A percentile compares a stretch with the other conserved stretches of the same genome.
Conservation (phyloP, 2,888 invertebrate genomes). For the Ochropleura leucogaster region DNA sequence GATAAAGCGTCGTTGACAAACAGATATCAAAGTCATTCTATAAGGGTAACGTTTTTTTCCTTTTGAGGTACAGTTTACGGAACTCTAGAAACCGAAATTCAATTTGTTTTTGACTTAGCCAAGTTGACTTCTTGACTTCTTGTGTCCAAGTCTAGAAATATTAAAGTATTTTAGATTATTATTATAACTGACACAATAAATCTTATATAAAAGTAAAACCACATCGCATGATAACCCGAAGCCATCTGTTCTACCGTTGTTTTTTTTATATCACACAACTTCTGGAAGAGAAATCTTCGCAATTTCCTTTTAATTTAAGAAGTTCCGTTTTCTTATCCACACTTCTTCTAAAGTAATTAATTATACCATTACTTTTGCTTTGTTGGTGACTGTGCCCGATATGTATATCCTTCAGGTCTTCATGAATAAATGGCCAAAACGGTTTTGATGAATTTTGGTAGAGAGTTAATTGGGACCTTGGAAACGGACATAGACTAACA, state of each 20-base stretch:
- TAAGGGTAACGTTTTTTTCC: too few species aligned
- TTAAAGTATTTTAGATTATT: background rate
- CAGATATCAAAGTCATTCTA: too few species aligned
- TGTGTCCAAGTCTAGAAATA: background rate
- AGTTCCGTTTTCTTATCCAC: background rate
- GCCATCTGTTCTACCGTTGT: background rate
- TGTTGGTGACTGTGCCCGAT: background rate
- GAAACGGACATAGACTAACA: too few species aligned
- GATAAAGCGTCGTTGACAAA: too few species aligned
- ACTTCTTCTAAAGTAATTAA: background rate
- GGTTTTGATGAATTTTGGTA: too few species aligned
- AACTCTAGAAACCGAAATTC: too few species aligned
- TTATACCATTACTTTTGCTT: background rate
- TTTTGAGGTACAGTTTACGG: too few species aligned
- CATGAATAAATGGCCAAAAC: too few species aligned
- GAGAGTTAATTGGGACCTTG: too few species aligned
- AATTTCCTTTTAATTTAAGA: slow-evolving; percentile 35
- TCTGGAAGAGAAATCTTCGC: background rate
- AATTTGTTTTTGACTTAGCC: too few species aligned
- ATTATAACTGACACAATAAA: background rate
- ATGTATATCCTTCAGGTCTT: background rate
- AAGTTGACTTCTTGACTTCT: background rate
- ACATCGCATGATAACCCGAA: slow-evolving; percentile 7
- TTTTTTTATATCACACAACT: slow-evolving; percentile 12
- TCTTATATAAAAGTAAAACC: background rate